Base-by-base conservation (phyloP, 2,113 vertebrate species). In the Uria lomvia region DNA sequence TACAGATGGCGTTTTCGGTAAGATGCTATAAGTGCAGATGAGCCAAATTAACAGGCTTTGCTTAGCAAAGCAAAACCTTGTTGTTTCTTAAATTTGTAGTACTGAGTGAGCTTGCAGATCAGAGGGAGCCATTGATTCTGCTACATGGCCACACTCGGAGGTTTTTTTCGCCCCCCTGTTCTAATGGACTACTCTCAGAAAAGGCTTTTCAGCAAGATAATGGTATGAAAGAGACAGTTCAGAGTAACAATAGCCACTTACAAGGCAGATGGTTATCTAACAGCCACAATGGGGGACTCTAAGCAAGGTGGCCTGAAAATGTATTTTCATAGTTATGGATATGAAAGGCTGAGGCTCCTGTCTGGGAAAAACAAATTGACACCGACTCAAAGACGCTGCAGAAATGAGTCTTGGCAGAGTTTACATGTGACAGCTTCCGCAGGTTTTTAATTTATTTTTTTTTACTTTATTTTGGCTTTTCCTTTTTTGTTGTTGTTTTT, bases 21-120 rank as follows among this genome's bases (percentile, higher is more conserved):
- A 92, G 92, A 90, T 92, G 53, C 92, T 94, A 0, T 36, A 83
- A 83, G 86, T 91, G 75, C 71, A 67, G 79, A 95, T 88, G 87
- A 97, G 84, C 96, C 92, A 94, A 95, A 96, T 96, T 89, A 86
- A 59, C 74, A 91, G 73, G 87, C 88, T 95, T 95, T 94, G 96
- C 96, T 96, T 91, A 92, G 95, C 93, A 94, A 96, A 97, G 96
- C 85, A 97, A 96, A 95, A 92, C 79, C 63, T 78, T 78, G 91
- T 84, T 95, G 72, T 72, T 96, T 88, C 90, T 91, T 60, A 92
- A 78, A 93, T 96, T 78, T 90, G 71, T 88, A 73, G 91, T 62
- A 78, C 94, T 92, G 79, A 50, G 66, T 50, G 74, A 90, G 92
- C 73, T 77, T 81, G 36, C 36, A 82, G 60, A 89, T 94, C 78